Evolutionary conservation across 1,140 invertebrate species (phyloP), one percentile per base, ranked within the genome.

Genomic region (Centruroides vittatus): DNA sequence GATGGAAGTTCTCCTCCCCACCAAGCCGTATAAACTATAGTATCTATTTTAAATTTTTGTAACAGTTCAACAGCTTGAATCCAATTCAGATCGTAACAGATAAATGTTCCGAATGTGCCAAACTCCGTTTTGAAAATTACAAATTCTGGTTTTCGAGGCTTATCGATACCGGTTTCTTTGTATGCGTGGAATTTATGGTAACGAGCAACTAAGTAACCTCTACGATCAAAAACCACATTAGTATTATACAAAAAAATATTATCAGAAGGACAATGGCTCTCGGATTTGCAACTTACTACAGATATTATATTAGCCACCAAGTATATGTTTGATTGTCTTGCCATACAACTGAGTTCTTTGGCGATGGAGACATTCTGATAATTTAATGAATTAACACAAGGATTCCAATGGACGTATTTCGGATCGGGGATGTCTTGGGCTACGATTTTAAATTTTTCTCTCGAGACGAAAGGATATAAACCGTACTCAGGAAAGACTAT

Each of bases 101-200:
- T 84, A 23, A 89, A 77, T 2, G 82, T 72, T 3, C 87, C 89
- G 70, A 94, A 93, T 35, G 76, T 55, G 11, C 65, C 63, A 35
- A 66, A 51, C 35, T 70, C 69, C 0, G 84, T 75, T 5, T 75
- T 72, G 62, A 93, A 91, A 3, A 73, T 79, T 0, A 76, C 71
- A 0, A 77, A 51, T 61, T 82, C 75, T 7, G 78, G 71, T 63
- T 70, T 63, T 9, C 67, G 63, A 13, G 83, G 81, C 23, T 67
- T 73, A 55, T 79, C 78, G 8, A 80, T 73, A 6, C 71, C 70
- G 4, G 52, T 13, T 70, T 83, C 85, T 35, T 74, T 72, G 61
- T 82, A 87, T 0, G 88, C 71, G 73, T 89, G 83, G 12, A 78
- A 80, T 71, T 92, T 92, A n/a, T 85, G 80, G 68, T 91, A 92